These are phyloP conservation scores for Sphecodes monilicornis DNA, from an alignment of 2,888 invertebrate genomes.

Conservation along the genomic window DNA sequence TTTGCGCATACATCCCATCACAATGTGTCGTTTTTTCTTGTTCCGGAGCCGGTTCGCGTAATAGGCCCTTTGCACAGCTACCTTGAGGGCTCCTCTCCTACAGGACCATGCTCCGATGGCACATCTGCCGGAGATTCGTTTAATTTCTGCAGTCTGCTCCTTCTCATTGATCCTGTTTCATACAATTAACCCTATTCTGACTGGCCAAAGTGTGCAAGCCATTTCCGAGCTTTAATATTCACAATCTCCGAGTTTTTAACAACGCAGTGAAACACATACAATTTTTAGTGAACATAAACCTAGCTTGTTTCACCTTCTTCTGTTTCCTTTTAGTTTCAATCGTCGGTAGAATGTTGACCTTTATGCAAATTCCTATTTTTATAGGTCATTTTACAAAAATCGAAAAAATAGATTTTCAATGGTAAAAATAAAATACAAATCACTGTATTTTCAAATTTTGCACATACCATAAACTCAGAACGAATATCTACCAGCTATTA, in stretches of 20 bases:
- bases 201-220: background rate
- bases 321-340: background rate
- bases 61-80: constrained; percentile 66
- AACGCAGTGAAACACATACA: background rate
- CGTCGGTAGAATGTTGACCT: background rate
- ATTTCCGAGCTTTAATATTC: background rate
- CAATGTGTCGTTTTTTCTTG: constrained; percentile 83
- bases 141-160: constrained; percentile 22
- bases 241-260: background rate
- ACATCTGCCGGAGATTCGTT: constrained; percentile 45
- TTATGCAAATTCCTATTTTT: background rate
- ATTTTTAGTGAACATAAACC: background rate
- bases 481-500: too few relatives aligned
- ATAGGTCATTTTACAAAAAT: background rate
- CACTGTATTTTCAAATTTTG: background rate
- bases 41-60: constrained; percentile 73
- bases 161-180: background rate
- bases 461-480: background rate
- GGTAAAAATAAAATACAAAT: background rate
- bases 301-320: background rate
- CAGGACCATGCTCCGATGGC: constrained; percentile 54
- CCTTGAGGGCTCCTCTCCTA: constrained; percentile 54
- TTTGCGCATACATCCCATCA: constrained; percentile 77
- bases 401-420: background rate
- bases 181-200: background rate